These are phyloP conservation scores for Streptopelia turtur DNA, from an alignment of 2,797 vertebrate species.

Conservation along the genomic window DNA sequence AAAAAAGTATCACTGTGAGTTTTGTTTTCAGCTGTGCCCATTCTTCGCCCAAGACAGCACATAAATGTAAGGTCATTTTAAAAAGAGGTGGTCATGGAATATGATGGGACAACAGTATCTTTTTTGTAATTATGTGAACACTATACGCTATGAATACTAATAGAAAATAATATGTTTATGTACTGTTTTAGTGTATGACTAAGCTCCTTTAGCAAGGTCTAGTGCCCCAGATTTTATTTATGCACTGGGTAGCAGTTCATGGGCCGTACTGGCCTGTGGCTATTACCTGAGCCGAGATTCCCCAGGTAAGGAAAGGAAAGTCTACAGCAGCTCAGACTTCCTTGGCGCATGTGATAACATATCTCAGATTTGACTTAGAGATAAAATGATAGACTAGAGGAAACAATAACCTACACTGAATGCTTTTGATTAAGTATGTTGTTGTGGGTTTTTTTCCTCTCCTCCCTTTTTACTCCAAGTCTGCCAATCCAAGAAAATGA, in stretches of 20 bases:
- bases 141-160: not conserved
- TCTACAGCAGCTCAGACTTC: not conserved
- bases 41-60: not conserved
- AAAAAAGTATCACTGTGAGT: not conserved
- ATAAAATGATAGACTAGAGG: not conserved
- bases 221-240: not conserved
- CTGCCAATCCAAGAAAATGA: conserved; percentile 1
- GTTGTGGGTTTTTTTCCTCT: not conserved
- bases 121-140: not conserved
- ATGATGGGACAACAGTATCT: not conserved
- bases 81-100: not conserved
- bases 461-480: not conserved
- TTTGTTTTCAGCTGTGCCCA: not conserved
- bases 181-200: not conserved
- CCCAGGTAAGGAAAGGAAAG: not conserved
- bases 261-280: not conserved
- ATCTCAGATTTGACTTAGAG: not conserved
- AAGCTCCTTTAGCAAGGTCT: not conserved
- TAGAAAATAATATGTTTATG: not conserved
- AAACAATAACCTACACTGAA: not conserved
- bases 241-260: not conserved
- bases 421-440: not conserved
- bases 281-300: not conserved
- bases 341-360: not conserved
- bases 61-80: accelerated